Evolutionary conservation across 2,888 invertebrate genomes (phyloP).

Genomic region (Chymomyza fuscimana): DNA sequence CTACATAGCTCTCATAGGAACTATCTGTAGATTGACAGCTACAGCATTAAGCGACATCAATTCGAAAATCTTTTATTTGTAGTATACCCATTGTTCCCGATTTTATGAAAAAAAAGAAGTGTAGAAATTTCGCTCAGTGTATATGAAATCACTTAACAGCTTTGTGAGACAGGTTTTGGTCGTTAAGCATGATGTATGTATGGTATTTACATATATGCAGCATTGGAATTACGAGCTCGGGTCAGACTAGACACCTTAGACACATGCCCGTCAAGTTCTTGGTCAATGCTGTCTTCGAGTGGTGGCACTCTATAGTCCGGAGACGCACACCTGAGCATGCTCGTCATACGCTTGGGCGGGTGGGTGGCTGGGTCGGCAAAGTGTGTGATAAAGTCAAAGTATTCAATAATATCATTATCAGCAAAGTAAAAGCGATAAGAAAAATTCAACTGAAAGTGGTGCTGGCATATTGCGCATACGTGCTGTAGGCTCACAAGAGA

Average conservation of each 20-base stretch:
- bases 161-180: too few species aligned
- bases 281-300: conserved; percentile 7
- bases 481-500: conserved; percentile 48
- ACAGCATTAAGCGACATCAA: too few species aligned
- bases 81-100: too few species aligned
- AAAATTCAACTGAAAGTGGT: conserved; percentile 39
- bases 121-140: too few species aligned
- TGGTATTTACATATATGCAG: neutral
- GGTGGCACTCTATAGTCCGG: neutral
- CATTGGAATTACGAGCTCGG: neutral
- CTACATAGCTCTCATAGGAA: too few species aligned
- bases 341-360: too few species aligned
- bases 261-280: conserved; percentile 19
- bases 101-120: too few species aligned
- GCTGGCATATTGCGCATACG: conserved; percentile 19
- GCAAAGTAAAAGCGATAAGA: conserved; percentile 51
- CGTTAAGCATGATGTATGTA: conserved; percentile 37
- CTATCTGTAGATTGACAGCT: too few species aligned
- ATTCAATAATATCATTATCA: conserved; percentile 66
- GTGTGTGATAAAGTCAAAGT: conserved; percentile 10
- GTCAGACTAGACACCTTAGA: neutral
- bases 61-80: too few species aligned
- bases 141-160: too few species aligned
- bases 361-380: conserved; percentile 32
- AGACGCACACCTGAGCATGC: neutral